Evolutionary conservation across 2,113 vertebrate genomes (phyloP), one percentile per base, ranked within the genome.

Genomic region (Orycteropus afer): DNA sequence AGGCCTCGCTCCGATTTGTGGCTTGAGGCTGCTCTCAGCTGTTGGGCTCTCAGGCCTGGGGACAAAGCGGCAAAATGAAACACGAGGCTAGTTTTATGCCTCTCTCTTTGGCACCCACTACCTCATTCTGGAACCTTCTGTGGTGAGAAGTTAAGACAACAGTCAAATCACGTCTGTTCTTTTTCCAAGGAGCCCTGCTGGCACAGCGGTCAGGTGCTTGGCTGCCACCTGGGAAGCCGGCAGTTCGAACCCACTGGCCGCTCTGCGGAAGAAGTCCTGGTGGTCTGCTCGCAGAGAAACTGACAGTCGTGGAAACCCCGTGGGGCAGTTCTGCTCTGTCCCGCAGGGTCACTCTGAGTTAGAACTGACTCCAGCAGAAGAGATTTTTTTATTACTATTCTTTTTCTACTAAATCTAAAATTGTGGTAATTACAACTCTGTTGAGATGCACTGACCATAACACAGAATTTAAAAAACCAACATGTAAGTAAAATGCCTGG

Each of bases 331-430:
- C 63, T 34, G 6, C 32, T 67, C 63, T n/a, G 32, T 67, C 63
- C 29, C 2, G 4, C 7, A 34, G 34, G 29, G 63, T 8, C 14
- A 5, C 32, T n/a, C 7, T 15, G 11, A 67, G 63, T 67, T 13
- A 17, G 63, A 67, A 15, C 5, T n/a, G 15, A 67, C 63, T 67
- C 63, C 12, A 34, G 63, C 32, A 8, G 51, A 8, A 53, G 51
- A 11, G 51, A 53, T 8, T 53, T 11, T 53, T 61, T 61, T 61
- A 29, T 61, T 29, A 22, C 23, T 92, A 37, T 40, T 90, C 37
- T 79, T 94, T 78, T 86, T 29, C 78, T 42, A 80, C 47, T 51
- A 71, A 90, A 65, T 77, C 40, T 49, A 86, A 63, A 91, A 76
- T 32, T 59, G 37, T 34, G 32, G 78, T 42, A 55, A 59, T 89